Percentiles rank a stretch among this genome's conserved stretches.
Conservation (phyloP, 2,888 invertebrate genomes). For the Hedychridium roseum region DNA sequence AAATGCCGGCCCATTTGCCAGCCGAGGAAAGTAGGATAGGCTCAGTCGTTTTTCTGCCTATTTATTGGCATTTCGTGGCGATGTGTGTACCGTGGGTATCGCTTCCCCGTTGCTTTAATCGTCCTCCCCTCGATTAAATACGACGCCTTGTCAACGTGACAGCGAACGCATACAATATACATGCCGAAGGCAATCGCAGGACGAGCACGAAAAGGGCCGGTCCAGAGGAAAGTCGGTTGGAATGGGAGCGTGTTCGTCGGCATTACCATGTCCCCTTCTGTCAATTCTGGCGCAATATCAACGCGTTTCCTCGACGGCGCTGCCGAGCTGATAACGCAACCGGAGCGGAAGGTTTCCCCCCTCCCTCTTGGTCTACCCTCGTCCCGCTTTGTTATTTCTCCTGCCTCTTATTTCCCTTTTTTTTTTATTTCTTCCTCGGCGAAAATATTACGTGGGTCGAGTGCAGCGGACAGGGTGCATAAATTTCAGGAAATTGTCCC, state of each 20-base stretch:
- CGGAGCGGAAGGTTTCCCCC: constrained; percentile 28
- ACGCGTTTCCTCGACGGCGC: constrained; percentile 9
- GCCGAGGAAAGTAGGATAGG: no score
- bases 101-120: no score
- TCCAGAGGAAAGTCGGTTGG: constrained; percentile 26
- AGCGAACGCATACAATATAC: no score
- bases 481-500: constrained; percentile 57
- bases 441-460: constrained; percentile 48
- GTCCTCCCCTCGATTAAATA: no score
- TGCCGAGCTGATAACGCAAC: constrained; percentile 31
- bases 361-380: no score
- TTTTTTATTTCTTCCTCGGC: constrained; percentile 34
- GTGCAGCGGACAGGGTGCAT: constrained; percentile 47
- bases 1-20: no score
- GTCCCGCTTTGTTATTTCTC: constrained; percentile 32
- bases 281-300: constrained; percentile 35
- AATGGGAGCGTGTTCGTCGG: constrained; percentile 34
- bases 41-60: no score
- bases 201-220: constrained; percentile 28
- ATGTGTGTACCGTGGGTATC: no score
- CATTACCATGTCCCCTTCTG: constrained; percentile 37
- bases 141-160: no score
- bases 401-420: constrained; percentile 16
- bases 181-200: constrained; percentile 1
- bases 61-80: no score